Conservation (phyloP, 2,888 invertebrate species). For the Empis livida region DNA sequence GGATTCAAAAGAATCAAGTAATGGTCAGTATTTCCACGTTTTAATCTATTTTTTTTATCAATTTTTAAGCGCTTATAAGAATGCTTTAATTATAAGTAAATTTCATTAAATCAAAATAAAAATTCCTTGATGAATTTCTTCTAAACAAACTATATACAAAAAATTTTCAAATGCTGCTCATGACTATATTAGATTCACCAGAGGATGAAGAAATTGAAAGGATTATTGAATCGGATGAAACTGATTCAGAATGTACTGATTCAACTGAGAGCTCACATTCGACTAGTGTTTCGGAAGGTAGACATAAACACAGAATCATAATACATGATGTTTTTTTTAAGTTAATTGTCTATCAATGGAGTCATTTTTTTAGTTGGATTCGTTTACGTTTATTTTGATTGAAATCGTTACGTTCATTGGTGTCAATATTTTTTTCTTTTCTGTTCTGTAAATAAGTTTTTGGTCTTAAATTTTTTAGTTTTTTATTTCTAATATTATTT, state of each 20-base stretch:
- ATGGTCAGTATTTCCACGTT: conserved; percentile 15
- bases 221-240: conserved; percentile 37
- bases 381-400: conserved; percentile 1
- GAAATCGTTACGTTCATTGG: conserved; percentile 1
- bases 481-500: neutral
- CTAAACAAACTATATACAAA: no score
- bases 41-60: no score
- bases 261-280: conserved; percentile 37
- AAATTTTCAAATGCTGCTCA: no score
- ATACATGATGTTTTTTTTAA: conserved; percentile 2
- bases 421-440: neutral
- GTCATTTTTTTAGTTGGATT: neutral
- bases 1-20: conserved; percentile 27
- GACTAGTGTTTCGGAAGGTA: conserved; percentile 32
- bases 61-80: no score
- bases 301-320: no score
- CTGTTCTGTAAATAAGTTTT: conserved; percentile 2
- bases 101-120: no score
- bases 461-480: conserved; percentile 4
- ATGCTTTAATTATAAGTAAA: no score
- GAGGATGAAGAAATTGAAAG: no score
- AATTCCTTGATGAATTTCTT: no score
- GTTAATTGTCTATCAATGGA: neutral
- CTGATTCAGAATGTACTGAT: conserved; percentile 41
- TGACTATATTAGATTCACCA: no score